A percentile compares a stretch with the other conserved stretches of the same genome.
These are phyloP conservation scores for Cotesia congregata DNA, from an alignment of 2,888 invertebrate genomes.

Conservation along the genomic window DNA sequence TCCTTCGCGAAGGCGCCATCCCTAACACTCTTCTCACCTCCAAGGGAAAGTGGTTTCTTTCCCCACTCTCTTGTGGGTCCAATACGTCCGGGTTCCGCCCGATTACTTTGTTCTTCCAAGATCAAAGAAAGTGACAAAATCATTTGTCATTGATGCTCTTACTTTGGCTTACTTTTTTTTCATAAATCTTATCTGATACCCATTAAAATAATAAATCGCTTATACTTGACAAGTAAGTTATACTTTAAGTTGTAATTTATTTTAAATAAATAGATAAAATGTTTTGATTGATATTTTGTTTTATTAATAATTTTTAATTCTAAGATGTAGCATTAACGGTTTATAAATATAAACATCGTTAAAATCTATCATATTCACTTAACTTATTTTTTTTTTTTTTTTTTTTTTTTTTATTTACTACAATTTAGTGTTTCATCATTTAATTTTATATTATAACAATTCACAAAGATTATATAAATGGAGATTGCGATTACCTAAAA, in stretches of 20 bases:
- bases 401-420: neutral
- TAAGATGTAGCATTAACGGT: conserved; percentile 38
- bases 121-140: conserved; percentile 18
- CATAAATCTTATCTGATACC: neutral
- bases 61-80: conserved; percentile 51
- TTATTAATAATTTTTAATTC: conserved; percentile 33
- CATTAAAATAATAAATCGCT: neutral
- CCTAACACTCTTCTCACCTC: conserved; percentile 53
- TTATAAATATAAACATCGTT: conserved; percentile 32
- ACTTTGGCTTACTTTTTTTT: conserved; percentile 25
- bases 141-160: conserved; percentile 33
- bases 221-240: neutral
- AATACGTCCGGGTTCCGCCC: conserved; percentile 22
- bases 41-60: conserved; percentile 67
- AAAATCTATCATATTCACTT: conserved; percentile 20
- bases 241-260: neutral
- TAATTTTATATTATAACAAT: neutral
- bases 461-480: neutral
- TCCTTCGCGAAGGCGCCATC: conserved; percentile 62
- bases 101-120: conserved; percentile 10
- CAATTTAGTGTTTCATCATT: neutral
- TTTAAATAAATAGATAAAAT: neutral
- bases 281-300: conserved; percentile 27
- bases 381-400: conserved; percentile 5
- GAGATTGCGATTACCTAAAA: neutral